These are phyloP conservation scores for Prinia subflava DNA, from an alignment of 2,113 vertebrate genomes.

Conservation along the genomic window DNA sequence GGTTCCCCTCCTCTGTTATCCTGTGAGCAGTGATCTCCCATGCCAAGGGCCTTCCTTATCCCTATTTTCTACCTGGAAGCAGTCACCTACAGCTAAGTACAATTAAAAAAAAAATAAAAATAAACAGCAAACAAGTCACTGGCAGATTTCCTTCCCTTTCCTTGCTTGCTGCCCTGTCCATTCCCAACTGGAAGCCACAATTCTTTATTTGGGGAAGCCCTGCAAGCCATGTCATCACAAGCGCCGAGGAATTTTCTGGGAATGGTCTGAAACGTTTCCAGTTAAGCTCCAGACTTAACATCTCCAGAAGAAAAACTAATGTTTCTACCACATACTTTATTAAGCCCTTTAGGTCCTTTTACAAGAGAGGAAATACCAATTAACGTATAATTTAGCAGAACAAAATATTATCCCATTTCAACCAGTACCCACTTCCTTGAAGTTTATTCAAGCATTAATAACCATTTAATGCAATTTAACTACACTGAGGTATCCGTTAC, in stretches of 20 bases:
- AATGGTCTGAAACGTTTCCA: slow-evolving; percentile 73
- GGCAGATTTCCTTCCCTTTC: accelerated
- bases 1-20: neutral
- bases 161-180: neutral
- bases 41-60: neutral
- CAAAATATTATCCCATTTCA: slow-evolving; percentile 86
- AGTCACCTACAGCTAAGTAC: neutral
- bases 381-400: slow-evolving; percentile 85
- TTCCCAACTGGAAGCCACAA: slow-evolving; percentile 23
- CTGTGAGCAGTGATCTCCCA: accelerated
- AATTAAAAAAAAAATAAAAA: neutral
- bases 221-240: slow-evolving; percentile 41
- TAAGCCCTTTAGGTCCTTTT: slow-evolving; percentile 84
- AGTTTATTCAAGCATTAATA: slow-evolving; percentile 88
- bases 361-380: slow-evolving; percentile 85
- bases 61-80: accelerated
- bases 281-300: slow-evolving; percentile 72
- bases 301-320: slow-evolving; percentile 69
- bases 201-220: slow-evolving; percentile 65
- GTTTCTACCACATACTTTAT: slow-evolving; percentile 79
- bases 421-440: slow-evolving; percentile 83
- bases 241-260: slow-evolving; percentile 74
- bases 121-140: neutral
- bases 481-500: slow-evolving; percentile 83
- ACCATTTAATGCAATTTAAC: slow-evolving; percentile 87